A percentile compares a stretch with the other conserved stretches of the same genome.
Conservation (phyloP, 2,113 vertebrate genomes). For the Garra rufa region DNA sequence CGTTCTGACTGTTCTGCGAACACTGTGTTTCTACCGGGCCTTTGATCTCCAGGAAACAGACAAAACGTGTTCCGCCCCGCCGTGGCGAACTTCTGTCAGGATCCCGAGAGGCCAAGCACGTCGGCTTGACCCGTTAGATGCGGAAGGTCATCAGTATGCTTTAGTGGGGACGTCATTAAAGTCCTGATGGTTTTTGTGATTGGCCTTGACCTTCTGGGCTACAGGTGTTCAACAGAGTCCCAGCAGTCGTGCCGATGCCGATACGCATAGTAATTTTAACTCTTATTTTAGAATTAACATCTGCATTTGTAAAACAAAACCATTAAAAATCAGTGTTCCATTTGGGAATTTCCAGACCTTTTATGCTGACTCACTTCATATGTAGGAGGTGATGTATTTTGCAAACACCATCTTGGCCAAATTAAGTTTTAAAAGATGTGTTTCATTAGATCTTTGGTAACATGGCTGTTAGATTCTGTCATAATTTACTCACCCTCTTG, state of each 20-base stretch:
- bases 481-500: background rate
- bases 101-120: slow-evolving; percentile 9
- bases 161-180: slow-evolving; percentile 11
- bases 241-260: background rate
- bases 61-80: slow-evolving; percentile 4
- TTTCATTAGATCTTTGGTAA: background rate
- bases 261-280: background rate
- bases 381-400: background rate
- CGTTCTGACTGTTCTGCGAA: background rate
- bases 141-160: background rate
- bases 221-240: background rate
- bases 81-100: background rate
- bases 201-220: background rate
- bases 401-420: background rate
- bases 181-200: slow-evolving; percentile 26
- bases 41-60: slow-evolving; percentile 47
- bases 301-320: background rate
- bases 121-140: background rate
- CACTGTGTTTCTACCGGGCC: background rate
- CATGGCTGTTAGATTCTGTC: background rate
- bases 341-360: slow-evolving; percentile 3
- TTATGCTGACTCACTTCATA: background rate
- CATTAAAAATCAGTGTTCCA: background rate
- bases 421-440: background rate
- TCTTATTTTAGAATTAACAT: background rate